Base-by-base conservation (phyloP, 2,797 vertebrate genomes). In the Crypturellus tataupa region DNA sequence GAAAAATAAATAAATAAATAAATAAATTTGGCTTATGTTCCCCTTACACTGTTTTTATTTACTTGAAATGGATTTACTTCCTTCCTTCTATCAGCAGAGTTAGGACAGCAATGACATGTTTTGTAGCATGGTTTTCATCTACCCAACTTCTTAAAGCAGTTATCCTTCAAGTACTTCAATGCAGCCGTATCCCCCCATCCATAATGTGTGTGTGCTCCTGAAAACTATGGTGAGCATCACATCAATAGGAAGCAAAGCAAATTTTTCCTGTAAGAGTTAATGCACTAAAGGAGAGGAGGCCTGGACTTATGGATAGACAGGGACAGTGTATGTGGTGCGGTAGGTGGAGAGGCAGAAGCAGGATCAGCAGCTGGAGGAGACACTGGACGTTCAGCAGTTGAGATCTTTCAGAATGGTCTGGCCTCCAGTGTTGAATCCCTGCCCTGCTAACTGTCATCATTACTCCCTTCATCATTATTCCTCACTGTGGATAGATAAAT, bases 381-480 rank as follows among this genome's bases (percentile, higher is more conserved):
- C 13, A 44, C 10, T 93, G 80, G 8, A 3, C 75, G 83, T 94
- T 68, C 87, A 44, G 33, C 55, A 83, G 42, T 56, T 31, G 42
- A 87, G 68, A 39, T 33, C 3, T 80, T 95, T 77, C 76, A 60
- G 47, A 39, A 33, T 10, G 46, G 49, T 58, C 17, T 16, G 29
- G 49, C 85, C 72, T 24, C 81, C 39, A 14, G 8, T 21, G 13
- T 29, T 70, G 53, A 69, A 29, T n/a, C 18, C 33, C 25, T 51
- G 35, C 21, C 33, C 31, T 46, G 10, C n/a, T 72, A 85, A 51
- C 40, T 85, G 49, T 53, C 70, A 55, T 64, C 17, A 37, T 80
- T 68, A 27, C 24, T 12, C 87, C n/a, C 12, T 90, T 87, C n/a
- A n/a, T n/a, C n/a, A n/a, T n/a, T n/a, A n/a, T 92, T 75, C 65